Evolutionary conservation across 2,888 invertebrate genomes (phyloP).

Genomic region (Lucinisca nassula): DNA sequence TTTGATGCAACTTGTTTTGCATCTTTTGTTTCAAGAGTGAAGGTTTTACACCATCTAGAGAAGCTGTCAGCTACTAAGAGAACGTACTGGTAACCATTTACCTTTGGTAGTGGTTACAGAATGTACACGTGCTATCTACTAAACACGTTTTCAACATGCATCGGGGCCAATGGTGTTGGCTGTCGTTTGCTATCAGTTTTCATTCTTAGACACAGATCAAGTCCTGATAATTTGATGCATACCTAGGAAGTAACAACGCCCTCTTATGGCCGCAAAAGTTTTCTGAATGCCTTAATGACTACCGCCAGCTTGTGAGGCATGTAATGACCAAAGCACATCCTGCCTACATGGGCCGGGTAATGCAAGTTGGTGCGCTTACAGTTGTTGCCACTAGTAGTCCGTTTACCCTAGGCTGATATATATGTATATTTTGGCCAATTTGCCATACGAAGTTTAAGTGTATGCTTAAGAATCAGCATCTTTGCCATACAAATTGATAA

Average conservation of each 20-base stretch:
- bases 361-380: background rate
- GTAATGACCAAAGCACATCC: background rate
- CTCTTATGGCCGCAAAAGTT: background rate
- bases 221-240: background rate
- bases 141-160: conserved; percentile 43
- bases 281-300: background rate
- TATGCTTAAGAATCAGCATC: no score
- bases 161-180: conserved; percentile 45
- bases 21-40: conserved; percentile 36
- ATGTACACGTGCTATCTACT: conserved; percentile 47
- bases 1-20: conserved; percentile 42
- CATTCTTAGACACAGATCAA: conserved; percentile 26
- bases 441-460: no score
- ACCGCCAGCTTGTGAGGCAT: background rate
- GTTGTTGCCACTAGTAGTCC: background rate
- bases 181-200: conserved; percentile 28
- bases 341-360: background rate
- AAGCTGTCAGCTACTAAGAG: conserved; percentile 47
- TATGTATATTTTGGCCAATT: no score
- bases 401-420: background rate
- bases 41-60: conserved; percentile 48
- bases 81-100: conserved; percentile 41
- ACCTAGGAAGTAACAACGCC: background rate
- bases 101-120: conserved; percentile 30
- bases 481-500: no score